Base-by-base conservation (phyloP, 2,113 vertebrate genomes). In the Calyptomena viridis region DNA sequence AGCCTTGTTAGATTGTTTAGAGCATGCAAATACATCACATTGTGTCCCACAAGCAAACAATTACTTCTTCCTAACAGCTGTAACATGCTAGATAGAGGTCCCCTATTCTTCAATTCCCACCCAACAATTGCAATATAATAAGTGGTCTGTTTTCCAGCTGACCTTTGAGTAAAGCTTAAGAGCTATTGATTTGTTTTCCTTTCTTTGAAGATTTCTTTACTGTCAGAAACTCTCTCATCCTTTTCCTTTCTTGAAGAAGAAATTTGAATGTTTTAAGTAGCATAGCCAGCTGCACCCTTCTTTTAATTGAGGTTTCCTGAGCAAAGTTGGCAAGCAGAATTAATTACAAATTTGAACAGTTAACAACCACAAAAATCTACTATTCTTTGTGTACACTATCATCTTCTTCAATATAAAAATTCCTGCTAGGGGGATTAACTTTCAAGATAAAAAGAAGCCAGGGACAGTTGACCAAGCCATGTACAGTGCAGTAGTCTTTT, bases 51-150 rank as follows among this genome's bases (percentile, higher is more conserved):
- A 53, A 75, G 47, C 76, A 86, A 92, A 67, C 82, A 90, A 87
- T 92, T 82, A 68, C 27, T 89, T 87, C 50, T 95, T 95, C 92
- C 28, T 84, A 94, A 66, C 72, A 86, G 68, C 93, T 93, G 72
- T 86, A 85, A 42, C 59, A 8, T 66, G 28, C 46, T 83, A 59
- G 71, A 94, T 83, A 59, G 67, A 94, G 42, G 58, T 87, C 52
- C 39, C 46, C 25, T 91, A 33, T 83, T 79, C 84, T 63, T 53
- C 80, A 84, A 6, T 87, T 92, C 44, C 59, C 9, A 2, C n/a
- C 76, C 50, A 86, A 63, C 33, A 86, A 33, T n/a, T 79, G 74
- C 50, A 71, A 20, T 73, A 63, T 60, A 90, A 77, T 67, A 79
- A 73, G 30, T 71, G 49, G 9, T 86, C 27, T 89, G 74, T 93